Conservation (phyloP, 2,888 invertebrate species). For the Tipula unca region DNA sequence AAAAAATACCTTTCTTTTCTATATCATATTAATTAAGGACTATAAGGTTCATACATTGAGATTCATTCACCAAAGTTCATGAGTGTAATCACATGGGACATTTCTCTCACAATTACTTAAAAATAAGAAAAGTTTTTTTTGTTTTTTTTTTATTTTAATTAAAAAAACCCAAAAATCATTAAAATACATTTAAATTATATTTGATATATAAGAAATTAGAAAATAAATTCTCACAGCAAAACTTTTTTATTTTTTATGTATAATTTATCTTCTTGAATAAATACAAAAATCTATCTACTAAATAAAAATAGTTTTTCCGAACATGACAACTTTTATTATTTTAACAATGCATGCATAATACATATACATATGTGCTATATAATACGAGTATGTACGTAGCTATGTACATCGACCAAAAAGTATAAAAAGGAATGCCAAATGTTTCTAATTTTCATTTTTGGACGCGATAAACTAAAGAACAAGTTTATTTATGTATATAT, state of each 20-base stretch:
- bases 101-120: background rate
- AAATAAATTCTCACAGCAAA: background rate
- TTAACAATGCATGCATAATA: conserved; percentile 1
- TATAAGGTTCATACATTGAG: background rate
- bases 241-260: background rate
- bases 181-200: conserved; percentile 14
- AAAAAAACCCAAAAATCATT: background rate
- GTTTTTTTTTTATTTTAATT: background rate
- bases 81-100: background rate
- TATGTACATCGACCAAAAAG: background rate
- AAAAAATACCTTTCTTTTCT: background rate
- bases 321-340: conserved; percentile 14
- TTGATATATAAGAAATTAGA: background rate
- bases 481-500: background rate
- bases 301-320: conserved; percentile 14
- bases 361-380: background rate
- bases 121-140: background rate
- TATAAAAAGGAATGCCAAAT: conserved; percentile 19
- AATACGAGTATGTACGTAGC: background rate
- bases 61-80: background rate
- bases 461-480: conserved; percentile 14
- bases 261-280: conserved; percentile 14
- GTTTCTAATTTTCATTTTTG: conserved; percentile 16
- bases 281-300: conserved; percentile 8
- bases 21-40: background rate